Evolutionary conservation across 1,140 invertebrate species (phyloP).

Genomic region (Heliothis subflexa): DNA sequence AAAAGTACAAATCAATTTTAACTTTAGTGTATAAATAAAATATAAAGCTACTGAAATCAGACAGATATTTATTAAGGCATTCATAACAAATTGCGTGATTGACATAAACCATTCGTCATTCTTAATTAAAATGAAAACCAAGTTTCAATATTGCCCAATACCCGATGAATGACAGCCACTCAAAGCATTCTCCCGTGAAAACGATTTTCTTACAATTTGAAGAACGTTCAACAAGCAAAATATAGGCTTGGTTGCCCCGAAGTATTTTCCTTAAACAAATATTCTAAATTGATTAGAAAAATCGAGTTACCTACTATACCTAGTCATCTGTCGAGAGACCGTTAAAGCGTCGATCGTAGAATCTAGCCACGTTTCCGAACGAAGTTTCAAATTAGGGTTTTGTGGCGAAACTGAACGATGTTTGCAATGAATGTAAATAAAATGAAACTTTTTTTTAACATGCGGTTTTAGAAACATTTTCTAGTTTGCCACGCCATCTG

Average conservation of each 20-base stretch:
- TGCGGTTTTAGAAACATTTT: conserved; percentile 2
- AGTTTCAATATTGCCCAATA: conserved; percentile 52
- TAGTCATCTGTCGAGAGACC: conserved; percentile 4
- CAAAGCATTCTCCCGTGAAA: conserved; percentile 42
- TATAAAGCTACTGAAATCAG: conserved; percentile 13
- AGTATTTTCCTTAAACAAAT: conserved; percentile 2
- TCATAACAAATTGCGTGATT: conserved; percentile 54
- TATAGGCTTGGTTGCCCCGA: conserved; percentile 17
- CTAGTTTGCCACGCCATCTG: background rate
- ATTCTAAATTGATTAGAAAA: conserved; percentile 22
- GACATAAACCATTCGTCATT: conserved; percentile 60
- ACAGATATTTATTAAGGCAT: conserved; percentile 25
- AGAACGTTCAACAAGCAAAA: conserved; percentile 39
- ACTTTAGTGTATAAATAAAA: background rate
- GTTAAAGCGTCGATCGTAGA: conserved; percentile 27
- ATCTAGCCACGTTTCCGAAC: conserved; percentile 38
- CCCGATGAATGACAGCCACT: conserved; percentile 45
- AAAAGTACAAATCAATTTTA: too few relatives aligned
- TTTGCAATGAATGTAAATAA: conserved; percentile 30
- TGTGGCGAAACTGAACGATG: conserved; percentile 23
- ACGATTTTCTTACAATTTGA: conserved; percentile 45
- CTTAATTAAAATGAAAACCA: conserved; percentile 58
- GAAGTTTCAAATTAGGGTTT: conserved; percentile 42
- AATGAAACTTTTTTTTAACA: conserved; percentile 13
- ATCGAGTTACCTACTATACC: conserved; percentile 14